phyloP scores from a whole-genome alignment of 35 echinoderm and acorn worm species.

The Apostichopus californicus region DNA sequence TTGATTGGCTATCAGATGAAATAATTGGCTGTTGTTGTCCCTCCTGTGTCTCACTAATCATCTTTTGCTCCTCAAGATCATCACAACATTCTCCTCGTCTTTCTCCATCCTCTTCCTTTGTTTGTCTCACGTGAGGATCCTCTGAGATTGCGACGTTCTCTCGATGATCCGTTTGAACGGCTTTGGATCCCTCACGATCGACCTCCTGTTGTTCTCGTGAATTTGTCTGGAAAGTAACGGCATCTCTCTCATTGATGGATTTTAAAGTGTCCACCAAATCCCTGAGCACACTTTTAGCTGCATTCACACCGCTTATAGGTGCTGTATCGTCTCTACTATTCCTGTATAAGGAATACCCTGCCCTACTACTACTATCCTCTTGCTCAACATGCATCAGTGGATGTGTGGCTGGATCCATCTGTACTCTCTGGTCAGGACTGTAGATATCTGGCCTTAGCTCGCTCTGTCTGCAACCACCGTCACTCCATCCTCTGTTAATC shows the following conservation, averaged over 20 bases:
- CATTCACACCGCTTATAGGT: background rate
- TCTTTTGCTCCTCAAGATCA: background rate
- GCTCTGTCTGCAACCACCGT: background rate
- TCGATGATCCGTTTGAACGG: no score
- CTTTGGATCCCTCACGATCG: background rate
- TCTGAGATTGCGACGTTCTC: no score
- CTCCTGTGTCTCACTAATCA: background rate
- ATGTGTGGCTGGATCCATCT: background rate
- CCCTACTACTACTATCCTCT: background rate
- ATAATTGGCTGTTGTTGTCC: background rate
- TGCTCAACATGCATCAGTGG: background rate
- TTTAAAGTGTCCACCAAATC: conserved; percentile 30
- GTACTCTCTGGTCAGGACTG: background rate
- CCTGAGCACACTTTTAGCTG: conserved; percentile 18
- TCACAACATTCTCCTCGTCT: background rate
- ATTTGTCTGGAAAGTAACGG: background rate
- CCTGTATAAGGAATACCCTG: background rate
- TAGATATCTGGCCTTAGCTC: background rate
- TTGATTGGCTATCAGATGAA: background rate
- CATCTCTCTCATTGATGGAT: conserved; percentile 12
- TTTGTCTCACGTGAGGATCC: no score
- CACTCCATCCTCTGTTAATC: background rate
- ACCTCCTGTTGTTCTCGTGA: background rate
- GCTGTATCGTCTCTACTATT: background rate
- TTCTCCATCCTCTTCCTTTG: background rate